Base-by-base conservation (phyloP, 1,140 invertebrate species). In the Drosophila chauvacae region DNA sequence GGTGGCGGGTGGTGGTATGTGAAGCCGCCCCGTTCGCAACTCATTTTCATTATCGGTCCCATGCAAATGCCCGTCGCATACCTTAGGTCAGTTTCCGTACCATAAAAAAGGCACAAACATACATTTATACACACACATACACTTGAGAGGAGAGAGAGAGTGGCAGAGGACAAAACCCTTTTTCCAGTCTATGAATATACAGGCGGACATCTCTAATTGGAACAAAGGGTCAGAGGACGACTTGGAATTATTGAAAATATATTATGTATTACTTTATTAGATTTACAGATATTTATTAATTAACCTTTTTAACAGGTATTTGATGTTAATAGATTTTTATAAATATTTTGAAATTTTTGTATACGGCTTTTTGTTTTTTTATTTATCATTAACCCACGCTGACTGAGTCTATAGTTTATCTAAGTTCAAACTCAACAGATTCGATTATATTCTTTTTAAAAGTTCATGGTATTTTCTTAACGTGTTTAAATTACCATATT, bases 21-120 rank as follows among this genome's bases (percentile, higher is more conserved):
- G 30, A 53, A 35, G 59, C n/a, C 39, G 53, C 30, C 30, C 37
- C 41, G 20, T 39, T n/a, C 53, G 48, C 55, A 51, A 63, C 51
- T 71, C 72, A 86, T 86, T 88, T 84, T 61, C 85, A 90, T 88
- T 86, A 86, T 88, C 63, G 75, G 75, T 44, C 63, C 59, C 83
- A 83, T 83, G 84, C 77, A 84, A 88, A 88, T 77, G 80, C 71
- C 66, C 74, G 57, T 77, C 63, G 80, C 80, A 83, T 88, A 88
- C 77, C 84, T 83, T 80, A 87, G 84, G 84, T 87, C 84, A 87
- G 84, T 87, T 88, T 84, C 63, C 60, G 77, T 71, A 62, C 63
- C 68, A 80, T 68, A 83, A 77, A 82, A 82, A 83, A 73, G 18
- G 18, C 42, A 20, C 33, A 65, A 28, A 39, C n/a, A 47, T 23